A percentile compares a stretch with the other conserved stretches of the same genome.
Conservation (phyloP, 2,888 invertebrate genomes). For the Stramonita haemastoma region DNA sequence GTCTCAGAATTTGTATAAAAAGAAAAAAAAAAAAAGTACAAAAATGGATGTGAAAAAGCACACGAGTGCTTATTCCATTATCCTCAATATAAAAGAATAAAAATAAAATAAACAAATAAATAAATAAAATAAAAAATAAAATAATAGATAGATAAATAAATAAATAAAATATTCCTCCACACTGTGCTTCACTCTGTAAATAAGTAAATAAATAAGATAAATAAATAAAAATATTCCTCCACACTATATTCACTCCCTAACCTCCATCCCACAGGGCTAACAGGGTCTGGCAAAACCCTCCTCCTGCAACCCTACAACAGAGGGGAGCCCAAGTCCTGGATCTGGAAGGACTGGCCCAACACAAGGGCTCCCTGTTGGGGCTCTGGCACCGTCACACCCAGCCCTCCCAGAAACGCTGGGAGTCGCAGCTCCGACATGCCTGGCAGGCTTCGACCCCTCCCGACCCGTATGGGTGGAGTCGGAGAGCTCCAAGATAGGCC, state of each 20-base stretch:
- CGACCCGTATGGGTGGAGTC: slow-evolving; percentile 64
- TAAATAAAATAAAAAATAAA: too few species aligned
- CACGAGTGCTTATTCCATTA: too few species aligned
- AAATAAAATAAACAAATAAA: too few species aligned
- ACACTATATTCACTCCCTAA: neutral
- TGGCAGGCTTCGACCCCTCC: slow-evolving; percentile 48
- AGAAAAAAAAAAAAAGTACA: too few species aligned
- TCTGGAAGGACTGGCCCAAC: slow-evolving; percentile 62
- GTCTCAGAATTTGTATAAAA: too few species aligned
- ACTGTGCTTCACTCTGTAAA: too few species aligned
- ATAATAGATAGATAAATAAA: too few species aligned
- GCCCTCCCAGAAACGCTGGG: slow-evolving; percentile 60
- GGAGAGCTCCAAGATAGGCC: slow-evolving; percentile 62
- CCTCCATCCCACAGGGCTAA: slow-evolving; percentile 54
- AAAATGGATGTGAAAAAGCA: too few species aligned
- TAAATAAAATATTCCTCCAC: too few species aligned
- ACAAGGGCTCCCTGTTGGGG: slow-evolving; percentile 64
- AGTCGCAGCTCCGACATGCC: slow-evolving; percentile 50
- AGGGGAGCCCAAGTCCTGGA: slow-evolving; percentile 62
- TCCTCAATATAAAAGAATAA: too few species aligned
- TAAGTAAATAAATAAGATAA: too few species aligned
- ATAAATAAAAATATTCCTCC: too few species aligned
- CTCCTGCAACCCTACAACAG: slow-evolving; percentile 53
- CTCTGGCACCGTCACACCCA: slow-evolving; percentile 59
- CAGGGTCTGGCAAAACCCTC: slow-evolving; percentile 62